Percentiles rank a stretch among this genome's conserved stretches.
phyloP scores from a whole-genome alignment of 2,113 vertebrate species.

The Astur gentilis region DNA sequence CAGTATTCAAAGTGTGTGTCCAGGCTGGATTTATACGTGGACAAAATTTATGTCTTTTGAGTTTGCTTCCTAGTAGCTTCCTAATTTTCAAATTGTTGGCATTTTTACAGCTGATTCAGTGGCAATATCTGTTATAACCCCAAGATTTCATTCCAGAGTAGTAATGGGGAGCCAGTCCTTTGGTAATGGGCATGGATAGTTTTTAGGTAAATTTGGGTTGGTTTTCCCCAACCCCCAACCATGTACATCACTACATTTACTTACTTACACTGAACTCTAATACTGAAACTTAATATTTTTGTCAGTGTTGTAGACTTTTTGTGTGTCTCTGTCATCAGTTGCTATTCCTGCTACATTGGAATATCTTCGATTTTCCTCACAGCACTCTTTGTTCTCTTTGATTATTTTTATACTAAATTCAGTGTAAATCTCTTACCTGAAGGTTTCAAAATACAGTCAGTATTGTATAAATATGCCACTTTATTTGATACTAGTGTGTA shows the following conservation, averaged over 20 bases:
- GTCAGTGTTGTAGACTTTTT: background rate
- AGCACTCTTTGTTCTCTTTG: background rate
- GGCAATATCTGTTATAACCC: background rate
- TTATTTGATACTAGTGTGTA: background rate
- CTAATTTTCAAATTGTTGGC: background rate
- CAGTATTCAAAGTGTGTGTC: background rate
- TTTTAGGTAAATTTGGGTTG: background rate
- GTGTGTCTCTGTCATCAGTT: background rate
- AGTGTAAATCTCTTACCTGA: background rate
- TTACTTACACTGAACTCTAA: background rate
- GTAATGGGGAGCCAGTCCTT: background rate
- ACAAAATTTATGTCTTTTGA: background rate
- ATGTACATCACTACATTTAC: background rate
- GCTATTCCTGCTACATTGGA: background rate
- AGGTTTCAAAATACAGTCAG: background rate
- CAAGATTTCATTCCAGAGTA: background rate
- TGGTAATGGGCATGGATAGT: background rate
- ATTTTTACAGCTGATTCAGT: background rate
- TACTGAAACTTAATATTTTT: background rate
- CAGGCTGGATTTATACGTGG: background rate
- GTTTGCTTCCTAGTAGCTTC: background rate
- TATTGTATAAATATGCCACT: background rate
- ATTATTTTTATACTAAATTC: background rate
- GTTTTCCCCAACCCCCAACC: background rate
- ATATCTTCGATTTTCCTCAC: background rate